A percentile compares a stretch with the other conserved stretches of the same genome.
Evolutionary conservation across 2,888 invertebrate genomes (phyloP).

Genomic region (Polydesmus complanatus): DNA sequence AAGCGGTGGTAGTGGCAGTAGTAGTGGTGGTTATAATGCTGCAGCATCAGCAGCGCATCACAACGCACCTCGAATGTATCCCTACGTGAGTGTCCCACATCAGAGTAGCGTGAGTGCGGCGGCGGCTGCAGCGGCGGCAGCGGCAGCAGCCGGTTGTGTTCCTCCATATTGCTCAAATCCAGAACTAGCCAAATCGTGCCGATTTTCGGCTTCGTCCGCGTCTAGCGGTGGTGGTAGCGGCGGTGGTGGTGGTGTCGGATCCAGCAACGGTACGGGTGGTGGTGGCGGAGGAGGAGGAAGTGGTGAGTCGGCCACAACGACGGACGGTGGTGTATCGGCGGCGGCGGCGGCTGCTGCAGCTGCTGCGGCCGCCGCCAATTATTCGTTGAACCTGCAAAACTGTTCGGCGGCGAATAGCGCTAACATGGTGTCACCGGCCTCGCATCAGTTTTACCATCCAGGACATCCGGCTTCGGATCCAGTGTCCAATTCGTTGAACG

Average conservation of each 20-base stretch:
- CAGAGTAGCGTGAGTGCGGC: slow-evolving; percentile 43
- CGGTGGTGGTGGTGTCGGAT: neutral
- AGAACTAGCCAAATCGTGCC: slow-evolving; percentile 63
- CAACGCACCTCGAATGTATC: slow-evolving; percentile 64
- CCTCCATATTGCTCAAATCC: slow-evolving; percentile 40
- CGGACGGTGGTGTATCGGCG: slow-evolving; percentile 5
- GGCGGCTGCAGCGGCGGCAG: slow-evolving; percentile 45
- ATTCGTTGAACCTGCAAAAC: slow-evolving; percentile 23
- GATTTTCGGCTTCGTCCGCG: slow-evolving; percentile 44
- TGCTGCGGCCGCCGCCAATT: slow-evolving; percentile 22
- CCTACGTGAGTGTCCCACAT: slow-evolving; percentile 68
- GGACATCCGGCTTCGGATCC: slow-evolving; percentile 46
- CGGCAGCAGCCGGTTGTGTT: slow-evolving; percentile 42
- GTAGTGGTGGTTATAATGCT: slow-evolving; percentile 40
- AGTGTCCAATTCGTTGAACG: slow-evolving; percentile 60
- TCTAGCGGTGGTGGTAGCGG: neutral
- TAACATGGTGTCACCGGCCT: slow-evolving; percentile 56
- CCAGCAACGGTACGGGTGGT: neutral
- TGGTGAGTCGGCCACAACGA: slow-evolving; percentile 1
- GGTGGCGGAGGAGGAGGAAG: slow-evolving; percentile 2
- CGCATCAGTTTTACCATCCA: slow-evolving; percentile 72
- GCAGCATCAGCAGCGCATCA: slow-evolving; percentile 17
- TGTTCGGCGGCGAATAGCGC: slow-evolving; percentile 34
- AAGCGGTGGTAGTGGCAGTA: slow-evolving; percentile 14
- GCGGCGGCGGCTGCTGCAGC: slow-evolving; percentile 18